Conservation (phyloP, 2,797 vertebrate genomes). For the Siniperca obscura region DNA sequence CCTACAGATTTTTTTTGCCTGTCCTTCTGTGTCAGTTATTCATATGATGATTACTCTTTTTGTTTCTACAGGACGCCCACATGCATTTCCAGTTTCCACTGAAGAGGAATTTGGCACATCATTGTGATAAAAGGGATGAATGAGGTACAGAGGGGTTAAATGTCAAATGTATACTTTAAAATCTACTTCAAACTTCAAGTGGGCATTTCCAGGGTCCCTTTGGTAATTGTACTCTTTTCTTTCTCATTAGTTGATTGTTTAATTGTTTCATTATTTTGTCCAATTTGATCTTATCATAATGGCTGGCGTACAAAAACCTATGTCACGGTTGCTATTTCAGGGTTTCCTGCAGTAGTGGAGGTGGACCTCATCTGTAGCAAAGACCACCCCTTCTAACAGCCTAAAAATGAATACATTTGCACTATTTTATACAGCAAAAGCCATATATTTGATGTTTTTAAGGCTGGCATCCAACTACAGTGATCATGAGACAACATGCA, state of each 20-base stretch:
- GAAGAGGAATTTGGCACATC: conserved; percentile 75
- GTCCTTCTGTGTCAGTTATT: conserved; percentile 14
- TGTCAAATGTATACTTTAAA: background rate
- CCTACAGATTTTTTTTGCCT: conserved; percentile 8
- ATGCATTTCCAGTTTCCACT: conserved; percentile 67
- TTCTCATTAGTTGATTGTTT: background rate
- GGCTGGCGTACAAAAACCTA: background rate
- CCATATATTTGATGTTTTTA: background rate
- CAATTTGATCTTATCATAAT: background rate
- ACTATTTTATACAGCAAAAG: background rate
- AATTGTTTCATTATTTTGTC: background rate
- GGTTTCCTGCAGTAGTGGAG: background rate
- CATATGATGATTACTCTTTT: conserved; percentile 1
- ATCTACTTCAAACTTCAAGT: background rate
- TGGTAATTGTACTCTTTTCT: background rate
- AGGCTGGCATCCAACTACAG: background rate
- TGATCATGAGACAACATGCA: background rate
- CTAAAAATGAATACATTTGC: background rate
- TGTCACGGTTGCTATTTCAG: background rate
- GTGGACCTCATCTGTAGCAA: background rate
- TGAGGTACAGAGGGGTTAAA: conserved; percentile 77
- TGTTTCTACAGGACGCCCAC: conserved; percentile 53
- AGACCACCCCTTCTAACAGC: background rate
- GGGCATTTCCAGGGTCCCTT: background rate
- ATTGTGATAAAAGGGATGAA: conserved; percentile 83